Base-by-base conservation (phyloP, 2,113 vertebrate genomes). In the Fulmarus glacialis region DNA sequence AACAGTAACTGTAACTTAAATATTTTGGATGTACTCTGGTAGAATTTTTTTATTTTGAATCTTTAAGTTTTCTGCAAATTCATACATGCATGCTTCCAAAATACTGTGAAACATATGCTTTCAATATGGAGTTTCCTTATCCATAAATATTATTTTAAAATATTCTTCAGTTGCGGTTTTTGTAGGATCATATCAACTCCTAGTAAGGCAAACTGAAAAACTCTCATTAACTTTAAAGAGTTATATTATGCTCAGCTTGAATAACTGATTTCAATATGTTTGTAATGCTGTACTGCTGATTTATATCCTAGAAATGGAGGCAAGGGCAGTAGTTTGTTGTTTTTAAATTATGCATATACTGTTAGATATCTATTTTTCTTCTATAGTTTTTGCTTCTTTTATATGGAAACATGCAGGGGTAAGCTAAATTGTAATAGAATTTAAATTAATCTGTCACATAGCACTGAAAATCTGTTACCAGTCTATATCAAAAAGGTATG, bases 401-500 rank as follows among this genome's bases (percentile, higher is more conserved):
- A 68, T 80, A 52, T 95, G 82, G 95, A 93, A 95, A 72, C 60
- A 32, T 6, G 68, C 91, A 89, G 73, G 89, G 92, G 43, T 62
- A 94, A 95, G 96, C 89, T 94, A 92, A 96, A 87, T 94, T 92
- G 89, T 87, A 97, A 90, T 80, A 96, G 91, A 95, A 97, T 98
- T 98, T 95, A 95, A 98, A 98, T 98, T 91, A 95, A 98, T 93
- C 97, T 89, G 89, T 87, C 75, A 53, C 95, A 82, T 81, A 94
- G 95, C 93, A 52, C 92, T 97, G 95, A 89, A 89, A 97, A 94
- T 91, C 96, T 98, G 97, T 97, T 97, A 97, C 87, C 86, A 91
- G 95, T 94, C 95, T 94, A 9, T 98, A 96, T 98, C 75, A 97
- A 97, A 98, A 98, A 96, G 97, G 90, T 97, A 82, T 91, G 93